Conservation (phyloP, 2,888 invertebrate species). For the Dryomyza anilis region DNA sequence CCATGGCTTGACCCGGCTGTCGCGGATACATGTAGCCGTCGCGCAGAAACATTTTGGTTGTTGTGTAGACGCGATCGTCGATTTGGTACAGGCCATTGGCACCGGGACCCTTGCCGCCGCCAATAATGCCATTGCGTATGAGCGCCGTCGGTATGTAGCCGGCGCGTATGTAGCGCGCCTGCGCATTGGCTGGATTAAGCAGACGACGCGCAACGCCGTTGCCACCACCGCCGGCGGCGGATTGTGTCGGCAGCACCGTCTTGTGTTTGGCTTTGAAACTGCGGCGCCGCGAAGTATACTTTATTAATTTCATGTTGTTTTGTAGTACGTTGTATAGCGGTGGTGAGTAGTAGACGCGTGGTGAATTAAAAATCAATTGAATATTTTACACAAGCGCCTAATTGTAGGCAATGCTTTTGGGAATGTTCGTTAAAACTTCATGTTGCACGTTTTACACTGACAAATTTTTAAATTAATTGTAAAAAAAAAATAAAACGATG, state of each 20-base stretch:
- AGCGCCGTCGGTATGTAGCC: slow-evolving; percentile 47
- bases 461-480: too few relatives aligned
- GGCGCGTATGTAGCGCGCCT: slow-evolving; percentile 38
- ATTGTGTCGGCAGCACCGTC: slow-evolving; percentile 42
- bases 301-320: slow-evolving; percentile 47
- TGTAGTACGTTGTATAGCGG: background rate
- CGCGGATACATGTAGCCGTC: slow-evolving; percentile 59
- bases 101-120: slow-evolving; percentile 51
- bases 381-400: slow-evolving; percentile 21
- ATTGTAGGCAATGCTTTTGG: slow-evolving; percentile 35
- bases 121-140: slow-evolving; percentile 56
- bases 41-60: slow-evolving; percentile 56
- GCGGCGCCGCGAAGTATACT: slow-evolving; percentile 55
- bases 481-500: too few relatives aligned
- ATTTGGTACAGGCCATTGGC: slow-evolving; percentile 54
- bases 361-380: too few relatives aligned
- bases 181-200: slow-evolving; percentile 38
- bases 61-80: slow-evolving; percentile 57
- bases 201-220: slow-evolving; percentile 27
- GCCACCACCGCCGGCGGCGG: slow-evolving; percentile 28
- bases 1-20: slow-evolving; percentile 56
- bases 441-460: too few relatives aligned
- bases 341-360: background rate
- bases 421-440: too few relatives aligned
- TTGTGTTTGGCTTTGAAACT: slow-evolving; percentile 56